Base-by-base conservation (phyloP, 2,797 vertebrate genomes). In the Mionectes olivaceus region DNA sequence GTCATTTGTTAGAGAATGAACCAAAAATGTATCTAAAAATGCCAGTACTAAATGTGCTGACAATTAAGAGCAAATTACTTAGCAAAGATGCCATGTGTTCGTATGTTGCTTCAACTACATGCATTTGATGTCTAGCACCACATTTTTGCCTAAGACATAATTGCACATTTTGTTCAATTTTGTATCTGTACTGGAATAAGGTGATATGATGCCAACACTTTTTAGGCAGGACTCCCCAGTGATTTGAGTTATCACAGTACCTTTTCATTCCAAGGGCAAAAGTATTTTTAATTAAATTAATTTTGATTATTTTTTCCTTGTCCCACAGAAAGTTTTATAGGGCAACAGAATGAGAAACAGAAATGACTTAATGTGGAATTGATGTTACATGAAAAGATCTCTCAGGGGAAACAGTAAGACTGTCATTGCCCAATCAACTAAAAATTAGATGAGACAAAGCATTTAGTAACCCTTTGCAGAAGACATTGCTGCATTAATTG, bases 1-100 rank as follows among this genome's bases (percentile, higher is more conserved):
- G 78, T 97, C 50, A 96, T 96, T 97, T 97, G 95, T 97, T 95
- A 94, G 90, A 96, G 92, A 97, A 97, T 92, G 94, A 94, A 79
- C 93, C 73, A 95, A 94, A 97, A 96, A 94, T 83, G 87, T 94
- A 96, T 95, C 81, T 90, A 91, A 92, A 97, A 97, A 97, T 96
- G 94, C 90, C 91, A 95, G 85, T 71, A 73, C 86, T 93, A 97
- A 97, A 96, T 89, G 95, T 93, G 87, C 89, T 91, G 95, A 93
- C 89, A 96, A 96, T 96, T 96, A 97, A 92, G 87, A 94, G 88
- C 46, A 92, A 96, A 97, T 96, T 95, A 91, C 91, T 97, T 97
- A 80, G 78, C 83, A 95, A 95, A 93, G 84, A 97, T 93, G 91
- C 68, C 82, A 78, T 84, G 74, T 94, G 89, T 83, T 96, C 95